Evolutionary conservation across 2,888 invertebrate genomes (phyloP).

Genomic region (Pantelozetes paolii): DNA sequence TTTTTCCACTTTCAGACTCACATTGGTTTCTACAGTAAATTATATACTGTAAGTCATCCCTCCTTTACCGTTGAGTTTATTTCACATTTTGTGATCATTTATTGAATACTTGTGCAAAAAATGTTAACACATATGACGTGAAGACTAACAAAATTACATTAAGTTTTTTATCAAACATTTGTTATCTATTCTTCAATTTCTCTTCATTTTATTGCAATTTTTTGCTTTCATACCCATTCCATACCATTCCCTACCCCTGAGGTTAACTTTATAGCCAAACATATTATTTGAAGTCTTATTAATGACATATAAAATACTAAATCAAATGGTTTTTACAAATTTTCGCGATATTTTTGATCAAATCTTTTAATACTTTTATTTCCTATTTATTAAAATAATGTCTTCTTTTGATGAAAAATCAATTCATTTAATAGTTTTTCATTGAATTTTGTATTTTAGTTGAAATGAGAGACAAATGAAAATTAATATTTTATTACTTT

Average conservation of each 20-base stretch:
- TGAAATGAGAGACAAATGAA: neutral
- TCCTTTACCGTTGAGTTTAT: too few species aligned
- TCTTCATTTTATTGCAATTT: neutral
- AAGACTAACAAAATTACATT: neutral
- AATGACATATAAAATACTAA: neutral
- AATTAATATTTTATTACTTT: neutral
- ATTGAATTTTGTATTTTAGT: neutral
- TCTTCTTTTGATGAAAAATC: too few species aligned
- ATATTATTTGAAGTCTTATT: neutral
- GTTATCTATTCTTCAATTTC: neutral
- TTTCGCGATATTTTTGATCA: neutral
- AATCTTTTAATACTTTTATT: neutral
- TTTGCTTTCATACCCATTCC: too few species aligned
- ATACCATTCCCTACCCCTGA: conserved; percentile 4
- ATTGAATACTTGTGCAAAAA: conserved; percentile 1
- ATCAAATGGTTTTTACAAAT: too few species aligned
- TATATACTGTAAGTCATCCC: too few species aligned
- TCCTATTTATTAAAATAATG: neutral
- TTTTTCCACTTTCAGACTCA: too few species aligned
- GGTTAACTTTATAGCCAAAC: conserved; percentile 17
- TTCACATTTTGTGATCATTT: neutral
- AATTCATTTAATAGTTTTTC: neutral
- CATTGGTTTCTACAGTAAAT: too few species aligned
- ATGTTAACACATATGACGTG: neutral
- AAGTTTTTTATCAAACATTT: neutral